A percentile compares a stretch with the other conserved stretches of the same genome.
Evolutionary conservation across 2,113 vertebrate species (phyloP).

Genomic region (Perognathus longimembris): DNA sequence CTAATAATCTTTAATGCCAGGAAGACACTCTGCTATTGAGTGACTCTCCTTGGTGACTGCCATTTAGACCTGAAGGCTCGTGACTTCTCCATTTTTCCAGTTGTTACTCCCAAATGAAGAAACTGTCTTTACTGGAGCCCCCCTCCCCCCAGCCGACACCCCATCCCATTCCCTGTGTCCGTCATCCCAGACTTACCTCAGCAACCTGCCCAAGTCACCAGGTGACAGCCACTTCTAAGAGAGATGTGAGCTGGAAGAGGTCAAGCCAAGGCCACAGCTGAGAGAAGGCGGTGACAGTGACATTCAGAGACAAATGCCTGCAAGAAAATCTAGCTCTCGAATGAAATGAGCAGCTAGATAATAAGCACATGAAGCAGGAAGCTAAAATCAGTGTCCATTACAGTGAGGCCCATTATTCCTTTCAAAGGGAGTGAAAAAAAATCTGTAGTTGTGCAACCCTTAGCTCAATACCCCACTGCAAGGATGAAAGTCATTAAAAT

Average conservation of each 20-base stretch:
- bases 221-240: not conserved
- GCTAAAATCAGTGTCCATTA: not conserved
- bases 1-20: not conserved
- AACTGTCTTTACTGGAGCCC: not conserved
- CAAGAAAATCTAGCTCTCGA: not conserved
- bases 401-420: no score
- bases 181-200: not conserved
- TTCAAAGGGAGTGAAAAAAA: not conserved
- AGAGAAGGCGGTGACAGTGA: accelerated
- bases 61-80: not conserved
- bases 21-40: not conserved
- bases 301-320: not conserved
- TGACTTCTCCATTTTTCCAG: not conserved
- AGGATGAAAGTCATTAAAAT: not conserved
- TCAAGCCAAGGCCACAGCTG: not conserved
- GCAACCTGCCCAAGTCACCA: not conserved
- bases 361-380: not conserved
- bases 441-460: not conserved
- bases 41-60: not conserved
- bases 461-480: not conserved
- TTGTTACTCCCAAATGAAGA: not conserved
- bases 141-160: not conserved
- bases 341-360: not conserved
- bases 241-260: not conserved
- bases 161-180: not conserved